phyloP scores from a whole-genome alignment of 2,797 vertebrate genomes.

The Eupleurogrammus muticus region DNA sequence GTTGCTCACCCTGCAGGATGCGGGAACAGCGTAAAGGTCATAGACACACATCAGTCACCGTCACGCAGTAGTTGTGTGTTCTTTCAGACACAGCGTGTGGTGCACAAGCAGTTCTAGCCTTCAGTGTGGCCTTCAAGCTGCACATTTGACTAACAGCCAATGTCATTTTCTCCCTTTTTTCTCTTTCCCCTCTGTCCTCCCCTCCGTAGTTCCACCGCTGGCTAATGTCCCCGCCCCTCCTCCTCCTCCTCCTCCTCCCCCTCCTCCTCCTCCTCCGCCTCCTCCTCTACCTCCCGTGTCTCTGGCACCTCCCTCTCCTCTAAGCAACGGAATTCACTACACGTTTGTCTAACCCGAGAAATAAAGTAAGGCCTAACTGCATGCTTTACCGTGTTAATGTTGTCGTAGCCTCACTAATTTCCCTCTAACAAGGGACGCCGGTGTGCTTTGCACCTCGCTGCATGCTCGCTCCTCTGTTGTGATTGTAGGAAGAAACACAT shows the following conservation, averaged over 20 bases:
- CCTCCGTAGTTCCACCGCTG: conserved; percentile 89
- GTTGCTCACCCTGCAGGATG: neutral
- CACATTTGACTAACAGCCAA: conserved; percentile 47
- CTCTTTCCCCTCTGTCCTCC: conserved; percentile 80
- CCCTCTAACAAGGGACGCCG: conserved; percentile 20
- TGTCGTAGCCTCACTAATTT: conserved; percentile 67
- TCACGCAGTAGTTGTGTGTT: neutral
- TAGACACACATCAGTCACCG: neutral
- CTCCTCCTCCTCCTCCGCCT: conserved; percentile 82
- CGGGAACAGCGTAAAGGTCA: neutral
- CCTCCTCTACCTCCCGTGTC: conserved; percentile 85
- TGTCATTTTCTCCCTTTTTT: conserved; percentile 54
- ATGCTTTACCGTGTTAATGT: conserved; percentile 72
- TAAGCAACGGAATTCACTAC: conserved; percentile 99
- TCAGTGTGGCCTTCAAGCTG: neutral
- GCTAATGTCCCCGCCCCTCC: conserved; percentile 86
- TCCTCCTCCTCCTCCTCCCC: conserved; percentile 81
- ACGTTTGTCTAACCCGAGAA: conserved; percentile 94
- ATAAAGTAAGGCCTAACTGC: conserved; percentile 92
- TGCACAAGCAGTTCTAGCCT: neutral
- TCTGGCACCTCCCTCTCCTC: conserved; percentile 88
- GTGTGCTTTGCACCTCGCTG: conserved; percentile 51
- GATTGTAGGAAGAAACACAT: conserved; percentile 63
- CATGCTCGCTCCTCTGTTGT: conserved; percentile 58
- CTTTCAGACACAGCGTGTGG: neutral